phyloP scores from a whole-genome alignment of 1,140 invertebrate genomes.

The Drosophila aff. region DNA sequence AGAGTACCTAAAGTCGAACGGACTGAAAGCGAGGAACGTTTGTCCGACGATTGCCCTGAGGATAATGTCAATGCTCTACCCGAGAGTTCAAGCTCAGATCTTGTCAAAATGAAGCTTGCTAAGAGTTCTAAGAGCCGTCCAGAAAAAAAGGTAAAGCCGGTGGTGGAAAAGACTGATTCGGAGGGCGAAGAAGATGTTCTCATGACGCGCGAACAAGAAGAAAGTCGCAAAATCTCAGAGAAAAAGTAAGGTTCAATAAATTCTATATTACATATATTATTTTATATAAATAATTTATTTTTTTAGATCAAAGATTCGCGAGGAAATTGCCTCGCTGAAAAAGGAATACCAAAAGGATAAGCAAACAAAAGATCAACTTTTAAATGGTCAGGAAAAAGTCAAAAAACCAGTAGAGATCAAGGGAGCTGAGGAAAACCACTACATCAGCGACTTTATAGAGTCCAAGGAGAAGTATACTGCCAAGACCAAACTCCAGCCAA shows the following conservation, averaged over 20 bases:
- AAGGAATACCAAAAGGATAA: conserved; percentile 89
- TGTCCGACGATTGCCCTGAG: conserved; percentile 80
- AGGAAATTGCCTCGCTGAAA: conserved; percentile 91
- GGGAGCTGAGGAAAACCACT: conserved; percentile 80
- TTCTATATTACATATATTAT: background rate
- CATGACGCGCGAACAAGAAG: conserved; percentile 75
- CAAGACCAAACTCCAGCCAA: conserved; percentile 89
- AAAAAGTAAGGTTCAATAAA: conserved; percentile 87
- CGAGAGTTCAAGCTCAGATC: conserved; percentile 35
- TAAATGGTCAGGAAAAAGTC: conserved; percentile 84
- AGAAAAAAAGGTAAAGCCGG: conserved; percentile 11
- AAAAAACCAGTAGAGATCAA: conserved; percentile 67
- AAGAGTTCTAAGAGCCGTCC: conserved; percentile 48
- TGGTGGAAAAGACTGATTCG: conserved; percentile 56
- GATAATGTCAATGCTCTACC: conserved; percentile 27
- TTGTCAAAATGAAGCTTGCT: conserved; percentile 57
- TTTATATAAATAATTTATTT: background rate
- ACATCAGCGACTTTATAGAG: conserved; percentile 90
- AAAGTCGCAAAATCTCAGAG: conserved; percentile 88
- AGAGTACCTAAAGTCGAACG: conserved; percentile 86
- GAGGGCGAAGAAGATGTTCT: conserved; percentile 88
- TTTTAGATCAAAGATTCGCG: conserved; percentile 90
- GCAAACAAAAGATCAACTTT: conserved; percentile 84
- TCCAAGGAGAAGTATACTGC: conserved; percentile 92
- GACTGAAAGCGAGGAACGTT: conserved; percentile 85